These are phyloP conservation scores for Lepidonotus clava DNA, from an alignment of 2,888 invertebrate genomes.

Conservation along the genomic window DNA sequence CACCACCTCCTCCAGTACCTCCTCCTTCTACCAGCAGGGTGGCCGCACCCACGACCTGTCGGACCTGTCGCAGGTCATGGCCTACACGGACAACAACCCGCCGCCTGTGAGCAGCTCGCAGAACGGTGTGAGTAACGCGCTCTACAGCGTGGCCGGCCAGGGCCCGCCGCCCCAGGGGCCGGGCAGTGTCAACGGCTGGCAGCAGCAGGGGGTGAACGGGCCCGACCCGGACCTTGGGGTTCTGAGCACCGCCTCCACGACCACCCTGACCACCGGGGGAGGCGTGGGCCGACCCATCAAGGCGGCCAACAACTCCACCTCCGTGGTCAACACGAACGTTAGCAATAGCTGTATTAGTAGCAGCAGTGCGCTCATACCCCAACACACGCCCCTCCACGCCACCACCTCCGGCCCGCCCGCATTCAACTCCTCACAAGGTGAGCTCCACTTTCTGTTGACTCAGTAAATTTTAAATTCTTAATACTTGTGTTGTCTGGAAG, in stretches of 20 bases:
- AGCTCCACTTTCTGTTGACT: too few species aligned
- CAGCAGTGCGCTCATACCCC: slow-evolving; percentile 4
- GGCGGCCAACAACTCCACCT: background rate
- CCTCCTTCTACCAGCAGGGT: slow-evolving; percentile 5
- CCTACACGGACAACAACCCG: slow-evolving; percentile 23
- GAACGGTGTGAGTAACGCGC: background rate
- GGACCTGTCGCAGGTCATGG: slow-evolving; percentile 33
- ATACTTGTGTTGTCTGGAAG: too few species aligned
- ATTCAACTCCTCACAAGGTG: slow-evolving; percentile 66
- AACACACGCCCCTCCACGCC: slow-evolving; percentile 74
- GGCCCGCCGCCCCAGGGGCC: background rate
- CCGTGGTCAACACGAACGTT: slow-evolving; percentile 12
- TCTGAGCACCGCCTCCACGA: background rate
- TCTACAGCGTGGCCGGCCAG: too few species aligned
- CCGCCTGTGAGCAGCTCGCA: background rate
- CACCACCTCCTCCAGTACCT: background rate
- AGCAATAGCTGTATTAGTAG: background rate
- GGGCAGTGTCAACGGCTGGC: background rate
- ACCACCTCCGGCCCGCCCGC: slow-evolving; percentile 77
- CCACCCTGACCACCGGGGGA: background rate
- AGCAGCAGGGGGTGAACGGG: background rate
- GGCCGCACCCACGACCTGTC: slow-evolving; percentile 46
- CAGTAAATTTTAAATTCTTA: too few species aligned
- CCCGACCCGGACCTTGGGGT: background rate
- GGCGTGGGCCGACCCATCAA: slow-evolving; percentile 52